These are phyloP conservation scores for Alloplasta piceator DNA, from an alignment of 2,888 invertebrate genomes.

Conservation along the genomic window DNA sequence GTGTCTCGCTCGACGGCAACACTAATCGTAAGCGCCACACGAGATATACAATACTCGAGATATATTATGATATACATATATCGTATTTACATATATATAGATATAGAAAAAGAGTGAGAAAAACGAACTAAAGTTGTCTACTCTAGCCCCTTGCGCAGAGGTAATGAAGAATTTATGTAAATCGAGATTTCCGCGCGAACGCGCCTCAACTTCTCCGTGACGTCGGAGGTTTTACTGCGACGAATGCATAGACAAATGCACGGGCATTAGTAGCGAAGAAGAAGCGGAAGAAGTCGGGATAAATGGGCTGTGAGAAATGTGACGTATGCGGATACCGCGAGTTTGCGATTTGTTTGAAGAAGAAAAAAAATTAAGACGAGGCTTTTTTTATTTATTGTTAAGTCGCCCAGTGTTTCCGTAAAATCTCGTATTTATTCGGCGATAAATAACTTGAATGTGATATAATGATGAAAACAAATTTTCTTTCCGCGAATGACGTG, in stretches of 20 bases:
- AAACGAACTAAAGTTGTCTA: conserved; percentile 41
- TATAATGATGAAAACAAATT: background rate
- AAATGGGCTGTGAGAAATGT: background rate
- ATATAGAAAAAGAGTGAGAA: too few relatives aligned
- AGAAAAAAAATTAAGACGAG: too few relatives aligned
- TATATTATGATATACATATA: too few relatives aligned
- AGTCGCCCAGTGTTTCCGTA: too few relatives aligned
- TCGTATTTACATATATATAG: too few relatives aligned
- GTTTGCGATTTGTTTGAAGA: conserved; percentile 18
- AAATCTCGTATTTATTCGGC: too few relatives aligned
- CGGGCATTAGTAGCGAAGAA: conserved; percentile 11
- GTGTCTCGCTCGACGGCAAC: too few relatives aligned
- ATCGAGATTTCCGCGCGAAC: conserved; percentile 45
- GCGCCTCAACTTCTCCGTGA: conserved; percentile 10
- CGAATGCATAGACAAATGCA: background rate
- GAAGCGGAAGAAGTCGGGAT: conserved; percentile 24
- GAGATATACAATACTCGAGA: too few relatives aligned
- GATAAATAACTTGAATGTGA: background rate
- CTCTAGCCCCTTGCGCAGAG: conserved; percentile 23
- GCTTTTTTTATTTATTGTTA: too few relatives aligned
- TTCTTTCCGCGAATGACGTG: background rate
- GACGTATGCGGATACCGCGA: background rate
- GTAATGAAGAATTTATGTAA: conserved; percentile 61
- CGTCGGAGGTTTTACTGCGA: conserved; percentile 43
- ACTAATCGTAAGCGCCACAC: too few relatives aligned